phyloP scores from a whole-genome alignment of 2,797 vertebrate species.

The Meda fulgida region DNA sequence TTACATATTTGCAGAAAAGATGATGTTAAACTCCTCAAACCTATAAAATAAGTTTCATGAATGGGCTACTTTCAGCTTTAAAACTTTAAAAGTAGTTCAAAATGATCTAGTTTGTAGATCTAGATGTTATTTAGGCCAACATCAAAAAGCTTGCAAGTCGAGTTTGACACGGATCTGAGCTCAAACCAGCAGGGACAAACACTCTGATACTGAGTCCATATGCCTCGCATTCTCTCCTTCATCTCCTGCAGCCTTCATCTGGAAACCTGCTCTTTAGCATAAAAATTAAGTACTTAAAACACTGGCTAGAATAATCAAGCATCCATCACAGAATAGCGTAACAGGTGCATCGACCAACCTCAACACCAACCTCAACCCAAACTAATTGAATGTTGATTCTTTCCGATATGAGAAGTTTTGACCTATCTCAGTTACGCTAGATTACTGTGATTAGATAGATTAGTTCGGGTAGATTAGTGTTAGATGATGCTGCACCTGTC shows the following conservation, averaged over 20 bases:
- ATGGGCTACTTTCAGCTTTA: conserved; percentile 18
- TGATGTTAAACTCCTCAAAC: background rate
- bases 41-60: conserved; percentile 3
- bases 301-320: background rate
- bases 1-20: background rate
- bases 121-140: conserved; percentile 58
- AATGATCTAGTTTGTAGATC: conserved; percentile 46
- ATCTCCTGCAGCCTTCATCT: conserved; percentile 19
- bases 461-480: conserved; percentile 10
- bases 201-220: conserved; percentile 46
- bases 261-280: background rate
- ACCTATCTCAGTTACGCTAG: background rate
- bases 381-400: background rate
- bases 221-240: conserved; percentile 39
- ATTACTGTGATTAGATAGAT: conserved; percentile 15
- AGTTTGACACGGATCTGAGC: conserved; percentile 56
- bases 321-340: background rate
- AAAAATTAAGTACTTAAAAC: background rate
- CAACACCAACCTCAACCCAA: background rate
- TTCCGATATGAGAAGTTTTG: background rate
- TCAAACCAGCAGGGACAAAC: conserved; percentile 53
- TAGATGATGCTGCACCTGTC: conserved; percentile 8
- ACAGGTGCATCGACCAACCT: background rate
- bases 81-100: conserved; percentile 59
- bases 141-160: conserved; percentile 51